phyloP scores from a whole-genome alignment of 2,888 invertebrate species.

The Xestia xanthographa region DNA sequence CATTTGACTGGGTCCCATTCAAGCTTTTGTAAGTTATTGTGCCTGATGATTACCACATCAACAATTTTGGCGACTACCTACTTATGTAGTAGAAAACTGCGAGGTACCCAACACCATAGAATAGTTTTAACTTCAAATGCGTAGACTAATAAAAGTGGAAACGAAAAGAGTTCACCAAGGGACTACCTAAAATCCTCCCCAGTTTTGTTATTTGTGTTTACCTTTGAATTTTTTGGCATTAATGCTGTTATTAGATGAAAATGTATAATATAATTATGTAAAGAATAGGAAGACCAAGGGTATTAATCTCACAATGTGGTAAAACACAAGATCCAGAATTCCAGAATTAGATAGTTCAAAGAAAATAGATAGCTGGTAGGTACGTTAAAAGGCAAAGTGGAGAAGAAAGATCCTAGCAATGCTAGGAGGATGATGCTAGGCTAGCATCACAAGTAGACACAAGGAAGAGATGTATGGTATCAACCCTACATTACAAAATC shows the following conservation, averaged over 20 bases:
- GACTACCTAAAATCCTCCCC: background rate
- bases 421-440: too few relatives aligned
- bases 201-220: background rate
- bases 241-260: background rate
- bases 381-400: background rate
- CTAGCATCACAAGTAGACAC: too few relatives aligned
- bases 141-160: background rate
- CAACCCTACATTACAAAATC: background rate
- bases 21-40: background rate
- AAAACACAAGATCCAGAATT: background rate
- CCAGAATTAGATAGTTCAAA: too few relatives aligned
- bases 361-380: too few relatives aligned
- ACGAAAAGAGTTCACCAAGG: constrained; percentile 16
- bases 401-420: background rate
- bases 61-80: background rate
- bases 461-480: background rate
- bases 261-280: background rate
- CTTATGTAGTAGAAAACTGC: background rate
- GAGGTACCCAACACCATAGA: background rate
- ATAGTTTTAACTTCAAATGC: background rate
- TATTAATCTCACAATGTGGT: background rate
- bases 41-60: background rate
- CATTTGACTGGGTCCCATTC: constrained; percentile 15
- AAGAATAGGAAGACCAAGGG: background rate
- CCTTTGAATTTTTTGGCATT: background rate